These are phyloP conservation scores for Sphinx pinastri DNA, from an alignment of 2,888 invertebrate genomes.

Conservation along the genomic window DNA sequence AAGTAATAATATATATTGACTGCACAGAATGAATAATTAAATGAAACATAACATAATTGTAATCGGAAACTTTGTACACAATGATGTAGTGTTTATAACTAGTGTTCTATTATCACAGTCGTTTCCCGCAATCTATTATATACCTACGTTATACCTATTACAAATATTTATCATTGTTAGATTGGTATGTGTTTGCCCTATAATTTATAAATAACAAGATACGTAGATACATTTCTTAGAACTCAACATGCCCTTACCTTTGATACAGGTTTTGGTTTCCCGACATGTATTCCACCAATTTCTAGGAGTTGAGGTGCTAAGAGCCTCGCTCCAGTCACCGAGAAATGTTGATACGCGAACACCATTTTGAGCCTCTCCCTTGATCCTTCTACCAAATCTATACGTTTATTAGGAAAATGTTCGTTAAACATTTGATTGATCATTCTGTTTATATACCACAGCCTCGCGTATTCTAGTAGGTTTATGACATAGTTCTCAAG, in stretches of 20 bases:
- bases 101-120: too few relatives aligned
- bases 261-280: constrained; percentile 51
- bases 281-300: constrained; percentile 83
- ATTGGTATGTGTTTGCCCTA: not conserved
- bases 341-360: constrained; percentile 85
- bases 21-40: too few relatives aligned
- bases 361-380: constrained; percentile 78
- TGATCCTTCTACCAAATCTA: constrained; percentile 73
- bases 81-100: too few relatives aligned
- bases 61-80: too few relatives aligned
- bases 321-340: constrained; percentile 81
- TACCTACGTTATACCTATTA: too few relatives aligned
- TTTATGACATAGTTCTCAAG: constrained; percentile 53
- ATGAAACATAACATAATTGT: too few relatives aligned
- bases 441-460: constrained; percentile 55
- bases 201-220: too few relatives aligned
- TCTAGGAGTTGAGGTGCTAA: constrained; percentile 83
- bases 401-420: constrained; percentile 67
- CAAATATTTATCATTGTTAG: not conserved
- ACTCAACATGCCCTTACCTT: constrained; percentile 42
- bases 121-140: too few relatives aligned
- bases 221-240: not conserved
- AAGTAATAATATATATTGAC: too few relatives aligned
- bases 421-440: constrained; percentile 63
- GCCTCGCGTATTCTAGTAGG: constrained; percentile 46